Evolutionary conservation across 2,888 invertebrate genomes (phyloP).

Genomic region (Coelinius sp.): DNA sequence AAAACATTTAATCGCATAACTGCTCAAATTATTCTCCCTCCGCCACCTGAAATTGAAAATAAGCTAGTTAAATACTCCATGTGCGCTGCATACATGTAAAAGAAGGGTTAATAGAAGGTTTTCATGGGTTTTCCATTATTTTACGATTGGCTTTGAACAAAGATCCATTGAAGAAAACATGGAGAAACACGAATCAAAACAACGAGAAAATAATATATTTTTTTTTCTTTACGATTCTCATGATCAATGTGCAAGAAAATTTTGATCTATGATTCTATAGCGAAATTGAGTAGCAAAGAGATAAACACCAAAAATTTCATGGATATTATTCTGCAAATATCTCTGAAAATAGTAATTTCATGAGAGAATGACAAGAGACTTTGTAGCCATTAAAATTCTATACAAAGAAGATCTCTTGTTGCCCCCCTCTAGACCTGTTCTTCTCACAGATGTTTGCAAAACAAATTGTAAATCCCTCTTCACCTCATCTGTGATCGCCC

Average conservation of each 20-base stretch:
- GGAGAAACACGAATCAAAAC: too few relatives aligned
- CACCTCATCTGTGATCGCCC: neutral
- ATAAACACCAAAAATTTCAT: neutral
- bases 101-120: slow-evolving; percentile 28
- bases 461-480: neutral
- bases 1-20: slow-evolving; percentile 16
- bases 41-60: slow-evolving; percentile 50
- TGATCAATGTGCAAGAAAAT: neutral
- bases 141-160: neutral
- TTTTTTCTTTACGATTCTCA: neutral
- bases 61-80: slow-evolving; percentile 40
- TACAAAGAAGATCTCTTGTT: too few relatives aligned
- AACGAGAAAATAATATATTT: too few relatives aligned
- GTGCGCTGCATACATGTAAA: slow-evolving; percentile 35
- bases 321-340: neutral
- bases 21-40: slow-evolving; percentile 38
- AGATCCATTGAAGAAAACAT: too few relatives aligned
- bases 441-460: neutral
- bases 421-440: neutral
- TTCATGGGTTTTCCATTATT: neutral
- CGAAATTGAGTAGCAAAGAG: neutral
- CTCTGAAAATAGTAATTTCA: neutral
- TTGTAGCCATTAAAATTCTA: too few relatives aligned
- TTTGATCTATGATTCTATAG: neutral
- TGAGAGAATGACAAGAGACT: too few relatives aligned